Evolutionary conservation across 2,797 vertebrate species (phyloP).

Genomic region (Scarus forsteni): DNA sequence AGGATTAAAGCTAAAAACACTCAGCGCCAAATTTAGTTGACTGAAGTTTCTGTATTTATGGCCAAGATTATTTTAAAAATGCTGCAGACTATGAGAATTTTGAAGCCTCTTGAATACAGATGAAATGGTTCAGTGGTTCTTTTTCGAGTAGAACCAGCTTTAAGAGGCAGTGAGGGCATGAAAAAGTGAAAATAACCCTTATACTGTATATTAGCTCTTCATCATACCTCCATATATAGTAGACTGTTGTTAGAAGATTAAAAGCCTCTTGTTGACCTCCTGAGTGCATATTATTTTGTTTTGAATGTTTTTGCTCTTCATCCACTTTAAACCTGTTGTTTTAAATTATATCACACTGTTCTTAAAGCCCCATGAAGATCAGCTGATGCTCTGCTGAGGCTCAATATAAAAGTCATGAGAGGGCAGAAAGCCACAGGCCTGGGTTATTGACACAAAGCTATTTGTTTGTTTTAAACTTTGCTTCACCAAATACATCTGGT

Average conservation of each 20-base stretch:
- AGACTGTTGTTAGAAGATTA: no score
- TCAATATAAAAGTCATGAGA: neutral
- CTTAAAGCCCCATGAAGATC: neutral
- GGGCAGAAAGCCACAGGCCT: neutral
- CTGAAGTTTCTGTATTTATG: neutral
- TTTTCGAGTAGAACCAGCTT: no score
- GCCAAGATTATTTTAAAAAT: neutral
- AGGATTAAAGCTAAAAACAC: slow-evolving; percentile 24
- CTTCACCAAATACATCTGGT: no score
- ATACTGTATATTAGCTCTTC: neutral
- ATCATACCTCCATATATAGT: neutral
- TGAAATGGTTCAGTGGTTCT: no score
- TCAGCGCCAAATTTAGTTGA: neutral
- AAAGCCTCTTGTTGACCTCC: neutral
- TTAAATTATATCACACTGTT: neutral
- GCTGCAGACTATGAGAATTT: neutral
- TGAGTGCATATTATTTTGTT: neutral
- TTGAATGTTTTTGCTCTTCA: neutral
- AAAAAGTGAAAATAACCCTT: no score
- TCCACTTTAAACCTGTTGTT: neutral
- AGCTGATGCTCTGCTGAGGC: slow-evolving; percentile 2
- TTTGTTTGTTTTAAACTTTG: no score
- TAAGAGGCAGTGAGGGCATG: no score
- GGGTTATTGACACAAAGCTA: neutral
- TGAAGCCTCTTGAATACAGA: no score